phyloP scores from a whole-genome alignment of 1,140 invertebrate species.

The Aphaenogaster rudis region DNA sequence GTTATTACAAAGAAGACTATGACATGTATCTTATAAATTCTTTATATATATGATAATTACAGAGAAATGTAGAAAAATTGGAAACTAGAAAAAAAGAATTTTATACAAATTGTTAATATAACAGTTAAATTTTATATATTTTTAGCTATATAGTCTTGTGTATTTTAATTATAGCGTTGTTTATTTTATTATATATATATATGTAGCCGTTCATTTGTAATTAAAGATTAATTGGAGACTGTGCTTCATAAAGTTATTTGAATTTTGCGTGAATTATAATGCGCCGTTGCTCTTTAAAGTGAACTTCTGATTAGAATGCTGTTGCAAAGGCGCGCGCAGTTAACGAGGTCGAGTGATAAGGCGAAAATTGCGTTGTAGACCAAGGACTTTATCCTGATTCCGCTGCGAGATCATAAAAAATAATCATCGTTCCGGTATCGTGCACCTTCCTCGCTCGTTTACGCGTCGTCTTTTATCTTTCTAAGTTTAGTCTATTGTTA shows the following conservation, averaged over 20 bases:
- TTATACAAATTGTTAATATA: background rate
- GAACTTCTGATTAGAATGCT: slow-evolving; percentile 24
- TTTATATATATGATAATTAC: background rate
- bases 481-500: slow-evolving; percentile 67
- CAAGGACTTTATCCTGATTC: background rate
- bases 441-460: slow-evolving; percentile 58
- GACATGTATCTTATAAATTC: background rate
- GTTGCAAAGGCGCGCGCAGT: background rate
- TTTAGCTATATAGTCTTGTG: background rate
- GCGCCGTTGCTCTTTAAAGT: background rate
- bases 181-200: background rate
- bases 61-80: background rate
- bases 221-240: background rate
- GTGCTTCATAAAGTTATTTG: background rate
- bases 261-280: slow-evolving; percentile 4
- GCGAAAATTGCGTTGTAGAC: slow-evolving; percentile 29
- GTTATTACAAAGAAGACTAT: background rate
- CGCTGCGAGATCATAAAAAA: slow-evolving; percentile 54
- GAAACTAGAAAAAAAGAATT: background rate
- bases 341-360: slow-evolving; percentile 26
- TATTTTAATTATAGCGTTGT: no score
- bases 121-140: background rate
- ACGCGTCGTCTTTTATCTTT: slow-evolving; percentile 57
- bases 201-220: background rate
- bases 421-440: slow-evolving; percentile 56